These are phyloP conservation scores for Leucophenga montana DNA, from an alignment of 2,888 invertebrate species.

Conservation along the genomic window DNA sequence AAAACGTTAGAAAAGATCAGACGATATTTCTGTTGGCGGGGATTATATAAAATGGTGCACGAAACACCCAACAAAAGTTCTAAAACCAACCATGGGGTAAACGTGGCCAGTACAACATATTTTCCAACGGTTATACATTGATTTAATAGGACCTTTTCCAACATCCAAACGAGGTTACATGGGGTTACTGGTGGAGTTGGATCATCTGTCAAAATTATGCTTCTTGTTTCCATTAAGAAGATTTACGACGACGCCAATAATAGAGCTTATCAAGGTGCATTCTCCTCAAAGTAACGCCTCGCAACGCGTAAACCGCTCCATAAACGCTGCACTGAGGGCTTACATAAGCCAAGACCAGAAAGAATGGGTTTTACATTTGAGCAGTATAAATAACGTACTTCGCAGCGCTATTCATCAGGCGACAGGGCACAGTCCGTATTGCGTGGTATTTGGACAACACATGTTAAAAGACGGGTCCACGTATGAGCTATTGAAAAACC, in stretches of 20 bases:
- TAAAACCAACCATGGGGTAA: too few relatives aligned
- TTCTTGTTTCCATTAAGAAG: constrained; percentile 9
- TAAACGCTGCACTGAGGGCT: constrained; percentile 6
- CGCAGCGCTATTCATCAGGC: not conserved
- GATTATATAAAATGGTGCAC: too few relatives aligned
- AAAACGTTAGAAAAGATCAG: not conserved
- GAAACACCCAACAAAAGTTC: too few relatives aligned
- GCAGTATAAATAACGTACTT: not conserved
- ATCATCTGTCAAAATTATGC: constrained; percentile 31
- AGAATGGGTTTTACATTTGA: not conserved
- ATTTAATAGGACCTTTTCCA: constrained; percentile 32
- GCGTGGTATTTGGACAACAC: constrained; percentile 6
- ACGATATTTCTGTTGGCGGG: too few relatives aligned
- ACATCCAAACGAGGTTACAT: constrained; percentile 1
- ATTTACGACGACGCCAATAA: not conserved
- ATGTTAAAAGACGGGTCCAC: not conserved
- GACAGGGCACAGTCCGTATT: not conserved
- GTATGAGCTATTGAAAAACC: not conserved
- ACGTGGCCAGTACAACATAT: too few relatives aligned
- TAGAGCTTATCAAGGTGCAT: not conserved
- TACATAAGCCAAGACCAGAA: not conserved
- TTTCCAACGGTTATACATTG: constrained; percentile 13
- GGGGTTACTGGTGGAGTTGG: constrained; percentile 3
- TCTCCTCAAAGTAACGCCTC: constrained; percentile 8
- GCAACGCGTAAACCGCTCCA: constrained; percentile 3